phyloP scores from a whole-genome alignment of 1,140 invertebrate genomes.

The Orchestia grillus region DNA sequence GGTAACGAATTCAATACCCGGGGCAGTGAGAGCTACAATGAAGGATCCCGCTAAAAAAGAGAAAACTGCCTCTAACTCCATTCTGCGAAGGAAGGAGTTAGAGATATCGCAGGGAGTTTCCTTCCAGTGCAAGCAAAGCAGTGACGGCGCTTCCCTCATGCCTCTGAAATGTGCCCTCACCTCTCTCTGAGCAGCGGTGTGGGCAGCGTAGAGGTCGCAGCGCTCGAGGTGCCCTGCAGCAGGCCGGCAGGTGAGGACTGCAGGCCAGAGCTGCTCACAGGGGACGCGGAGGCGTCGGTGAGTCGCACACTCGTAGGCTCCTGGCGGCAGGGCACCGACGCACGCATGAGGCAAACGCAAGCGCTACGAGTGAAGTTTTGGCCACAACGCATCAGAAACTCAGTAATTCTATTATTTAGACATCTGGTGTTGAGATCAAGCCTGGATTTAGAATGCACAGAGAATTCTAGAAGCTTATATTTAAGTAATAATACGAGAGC shows the following conservation, averaged over 20 bases:
- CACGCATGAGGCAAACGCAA: neutral
- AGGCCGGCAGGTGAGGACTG: neutral
- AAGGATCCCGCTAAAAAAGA: too few species aligned
- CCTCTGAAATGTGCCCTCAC: neutral
- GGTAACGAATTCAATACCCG: too few species aligned
- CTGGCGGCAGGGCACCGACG: neutral
- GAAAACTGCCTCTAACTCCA: too few species aligned
- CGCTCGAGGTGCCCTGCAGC: neutral
- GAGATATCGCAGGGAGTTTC: too few species aligned
- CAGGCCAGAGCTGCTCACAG: neutral
- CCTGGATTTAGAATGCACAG: too few species aligned
- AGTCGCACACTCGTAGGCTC: conserved; percentile 14
- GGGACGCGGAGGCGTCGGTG: neutral
- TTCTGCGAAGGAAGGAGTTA: too few species aligned
- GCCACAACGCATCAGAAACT: neutral
- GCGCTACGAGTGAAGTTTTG: neutral
- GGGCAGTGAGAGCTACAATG: too few species aligned
- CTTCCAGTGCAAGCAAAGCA: too few species aligned
- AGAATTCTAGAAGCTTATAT: neutral
- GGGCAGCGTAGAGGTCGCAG: neutral
- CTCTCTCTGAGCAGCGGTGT: conserved; percentile 32
- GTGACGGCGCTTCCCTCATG: too few species aligned
- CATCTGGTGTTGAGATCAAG: neutral
- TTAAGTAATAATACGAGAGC: neutral
- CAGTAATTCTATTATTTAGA: neutral